A percentile compares a stretch with the other conserved stretches of the same genome.
These are phyloP conservation scores for Prorops nasuta DNA, from an alignment of 1,140 invertebrate genomes.

Conservation along the genomic window DNA sequence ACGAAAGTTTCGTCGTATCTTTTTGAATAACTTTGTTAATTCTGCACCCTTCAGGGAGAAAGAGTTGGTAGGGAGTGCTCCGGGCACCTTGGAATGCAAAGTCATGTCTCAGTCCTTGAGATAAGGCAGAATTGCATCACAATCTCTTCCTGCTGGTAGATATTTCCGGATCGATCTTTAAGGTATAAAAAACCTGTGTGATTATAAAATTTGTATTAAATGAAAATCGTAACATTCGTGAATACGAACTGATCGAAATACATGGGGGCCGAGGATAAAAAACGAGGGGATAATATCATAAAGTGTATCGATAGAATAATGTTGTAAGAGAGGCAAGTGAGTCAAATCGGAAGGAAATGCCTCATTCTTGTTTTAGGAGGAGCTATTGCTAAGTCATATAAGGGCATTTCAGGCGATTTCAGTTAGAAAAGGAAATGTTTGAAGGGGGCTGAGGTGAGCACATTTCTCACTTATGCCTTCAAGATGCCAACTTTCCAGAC, in stretches of 20 bases:
- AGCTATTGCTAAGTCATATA: no score
- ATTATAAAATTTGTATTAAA: no score
- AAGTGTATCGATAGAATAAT: no score
- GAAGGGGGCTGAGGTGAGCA: neutral
- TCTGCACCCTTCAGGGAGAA: no score
- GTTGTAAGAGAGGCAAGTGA: no score
- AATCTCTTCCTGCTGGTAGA: conserved; percentile 1
- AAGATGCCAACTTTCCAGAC: conserved; percentile 23
- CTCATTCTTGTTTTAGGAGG: no score
- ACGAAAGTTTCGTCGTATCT: conserved; percentile 16
- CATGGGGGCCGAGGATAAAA: no score
- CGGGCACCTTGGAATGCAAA: conserved; percentile 1
- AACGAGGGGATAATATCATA: no score
- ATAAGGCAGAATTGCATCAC: conserved; percentile 14
- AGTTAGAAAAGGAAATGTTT: neutral
- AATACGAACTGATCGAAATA: no score
- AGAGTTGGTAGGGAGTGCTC: neutral
- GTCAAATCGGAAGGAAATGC: no score
- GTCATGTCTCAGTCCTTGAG: conserved; percentile 4
- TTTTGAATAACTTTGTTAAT: conserved; percentile 20
- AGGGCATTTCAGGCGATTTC: neutral
- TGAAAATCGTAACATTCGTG: no score
- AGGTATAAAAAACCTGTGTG: no score
- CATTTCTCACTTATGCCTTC: conserved; percentile 18
- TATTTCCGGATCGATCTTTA: neutral